A percentile compares a stretch with the other conserved stretches of the same genome.
Evolutionary conservation across 2,113 vertebrate species (phyloP).

Genomic region (Syrrhaptes paradoxus): DNA sequence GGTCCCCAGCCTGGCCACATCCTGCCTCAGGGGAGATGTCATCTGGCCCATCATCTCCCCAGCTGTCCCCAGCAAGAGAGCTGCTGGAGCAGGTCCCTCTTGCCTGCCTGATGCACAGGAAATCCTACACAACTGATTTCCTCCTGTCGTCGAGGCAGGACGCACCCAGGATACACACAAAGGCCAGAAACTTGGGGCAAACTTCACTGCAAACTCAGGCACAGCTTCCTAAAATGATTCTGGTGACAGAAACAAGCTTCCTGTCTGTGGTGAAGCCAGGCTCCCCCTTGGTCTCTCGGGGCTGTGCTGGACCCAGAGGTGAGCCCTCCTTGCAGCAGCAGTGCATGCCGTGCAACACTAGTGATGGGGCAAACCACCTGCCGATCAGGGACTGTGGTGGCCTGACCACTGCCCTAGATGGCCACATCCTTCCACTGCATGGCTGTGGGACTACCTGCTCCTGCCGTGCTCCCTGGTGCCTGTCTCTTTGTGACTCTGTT

Average conservation of each 20-base stretch:
- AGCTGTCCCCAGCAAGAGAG: background rate
- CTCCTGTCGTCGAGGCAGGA: background rate
- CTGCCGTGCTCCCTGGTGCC: background rate
- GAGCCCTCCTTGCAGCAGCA: background rate
- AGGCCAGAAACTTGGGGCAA: background rate
- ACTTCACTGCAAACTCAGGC: background rate
- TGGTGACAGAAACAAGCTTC: background rate
- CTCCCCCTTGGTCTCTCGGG: background rate
- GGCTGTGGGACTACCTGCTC: background rate
- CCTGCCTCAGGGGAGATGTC: background rate
- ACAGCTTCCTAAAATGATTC: background rate
- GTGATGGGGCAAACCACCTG: fast-evolving
- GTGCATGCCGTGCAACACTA: too few species aligned
- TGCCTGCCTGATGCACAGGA: background rate
- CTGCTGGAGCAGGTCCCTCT: background rate
- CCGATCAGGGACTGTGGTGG: background rate
- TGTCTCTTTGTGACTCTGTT: background rate
- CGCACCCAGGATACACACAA: background rate
- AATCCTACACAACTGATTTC: background rate
- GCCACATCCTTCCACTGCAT: background rate
- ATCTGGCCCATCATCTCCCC: background rate
- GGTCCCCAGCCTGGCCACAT: background rate
- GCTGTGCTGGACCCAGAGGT: background rate
- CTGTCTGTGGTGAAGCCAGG: background rate
- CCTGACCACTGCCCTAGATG: background rate